These are phyloP conservation scores for Petrocephalus schoutedeni DNA, from an alignment of 2,797 vertebrate genomes.

Conservation along the genomic window DNA sequence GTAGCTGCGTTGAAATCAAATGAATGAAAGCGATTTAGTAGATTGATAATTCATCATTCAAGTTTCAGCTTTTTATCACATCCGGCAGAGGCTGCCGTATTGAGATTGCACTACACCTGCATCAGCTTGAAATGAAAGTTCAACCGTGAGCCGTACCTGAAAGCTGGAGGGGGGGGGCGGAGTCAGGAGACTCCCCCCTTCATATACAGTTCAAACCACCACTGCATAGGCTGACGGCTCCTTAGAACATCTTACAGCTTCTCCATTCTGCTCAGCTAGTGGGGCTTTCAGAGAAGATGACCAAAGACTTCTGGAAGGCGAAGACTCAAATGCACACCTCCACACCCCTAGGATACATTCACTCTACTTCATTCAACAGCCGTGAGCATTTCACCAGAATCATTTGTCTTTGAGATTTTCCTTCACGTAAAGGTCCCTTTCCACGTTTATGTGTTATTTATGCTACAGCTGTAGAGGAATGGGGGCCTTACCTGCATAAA, in stretches of 20 bases:
- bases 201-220: not conserved
- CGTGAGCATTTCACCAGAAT: not conserved
- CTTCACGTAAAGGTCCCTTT: not conserved
- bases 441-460: not conserved
- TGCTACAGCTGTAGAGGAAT: not conserved
- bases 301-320: not conserved
- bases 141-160: not conserved
- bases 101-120: not conserved
- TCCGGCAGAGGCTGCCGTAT: not conserved
- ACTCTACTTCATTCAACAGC: not conserved
- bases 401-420: not conserved
- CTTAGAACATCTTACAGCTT: not conserved
- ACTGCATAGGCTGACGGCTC: not conserved
- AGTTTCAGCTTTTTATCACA: not conserved
- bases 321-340: not conserved
- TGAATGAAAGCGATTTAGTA: not conserved
- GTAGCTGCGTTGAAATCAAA: not conserved
- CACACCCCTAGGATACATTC: not conserved
- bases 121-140: not conserved
- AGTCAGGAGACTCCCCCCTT: not conserved
- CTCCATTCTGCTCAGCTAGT: not conserved
- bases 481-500: not conserved
- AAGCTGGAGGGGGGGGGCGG: not conserved
- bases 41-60: not conserved
- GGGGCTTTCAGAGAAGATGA: not conserved